Conservation (phyloP, 1,140 invertebrate species). For the Chionoecetes opilio region DNA sequence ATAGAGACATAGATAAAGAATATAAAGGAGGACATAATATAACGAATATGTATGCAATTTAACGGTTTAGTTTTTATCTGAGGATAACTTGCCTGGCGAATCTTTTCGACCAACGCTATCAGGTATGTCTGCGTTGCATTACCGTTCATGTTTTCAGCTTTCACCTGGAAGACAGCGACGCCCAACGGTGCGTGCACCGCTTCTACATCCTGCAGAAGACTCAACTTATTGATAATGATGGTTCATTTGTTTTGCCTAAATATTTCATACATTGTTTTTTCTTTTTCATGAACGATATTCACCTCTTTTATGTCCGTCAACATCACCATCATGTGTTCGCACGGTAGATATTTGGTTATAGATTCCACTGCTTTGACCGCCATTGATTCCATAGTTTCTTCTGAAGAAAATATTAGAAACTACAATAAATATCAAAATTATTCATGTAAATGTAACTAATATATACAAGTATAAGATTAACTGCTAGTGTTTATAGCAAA, state of each 20-base stretch:
- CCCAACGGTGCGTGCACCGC: background rate
- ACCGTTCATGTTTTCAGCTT: background rate
- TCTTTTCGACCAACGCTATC: background rate
- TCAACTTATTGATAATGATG: background rate
- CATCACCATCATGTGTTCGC: background rate
- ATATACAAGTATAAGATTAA: too few relatives aligned
- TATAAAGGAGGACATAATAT: background rate
- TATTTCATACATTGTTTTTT: too few relatives aligned
- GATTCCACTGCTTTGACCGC: background rate
- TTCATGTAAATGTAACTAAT: too few relatives aligned
- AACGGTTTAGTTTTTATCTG: background rate
- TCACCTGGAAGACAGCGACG: background rate
- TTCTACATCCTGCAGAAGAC: background rate
- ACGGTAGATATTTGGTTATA: background rate
- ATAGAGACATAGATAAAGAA: too few relatives aligned
- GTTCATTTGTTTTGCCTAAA: too few relatives aligned
- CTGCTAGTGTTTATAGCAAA: background rate
- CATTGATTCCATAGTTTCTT: background rate
- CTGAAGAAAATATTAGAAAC: background rate
- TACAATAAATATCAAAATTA: too few relatives aligned
- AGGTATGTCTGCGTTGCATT: background rate
- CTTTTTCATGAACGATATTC: background rate
- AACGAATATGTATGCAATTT: background rate
- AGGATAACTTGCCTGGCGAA: background rate
- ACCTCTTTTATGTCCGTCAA: background rate